Evolutionary conservation across 2,113 vertebrate genomes (phyloP), one percentile per base, ranked within the genome.

Genomic region (Gavia stellata): DNA sequence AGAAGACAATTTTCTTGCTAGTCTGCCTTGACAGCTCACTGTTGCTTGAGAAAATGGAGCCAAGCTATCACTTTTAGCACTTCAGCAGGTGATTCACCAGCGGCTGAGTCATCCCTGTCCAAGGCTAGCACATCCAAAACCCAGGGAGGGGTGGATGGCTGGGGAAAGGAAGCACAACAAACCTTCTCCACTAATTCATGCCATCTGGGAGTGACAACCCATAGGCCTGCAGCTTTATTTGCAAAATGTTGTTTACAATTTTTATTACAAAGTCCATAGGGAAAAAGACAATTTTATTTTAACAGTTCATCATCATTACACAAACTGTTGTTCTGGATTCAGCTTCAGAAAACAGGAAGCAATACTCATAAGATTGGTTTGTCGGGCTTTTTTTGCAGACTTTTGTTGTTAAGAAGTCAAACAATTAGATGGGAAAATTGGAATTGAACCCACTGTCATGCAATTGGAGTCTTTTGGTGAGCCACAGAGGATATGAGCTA

Each of bases 1-100:
- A 89, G 83, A 81, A 10, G n/a, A 62, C 45, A 31, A 17, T 56
- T 61, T 52, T 91, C 72, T 74, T 81, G 72, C 56, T 42, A 10
- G 17, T 67, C 67, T 78, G 75, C 50, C 63, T 58, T 36, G 77
- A 50, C 45, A 89, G 72, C 52, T 94, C 83, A 29, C 56, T 72
- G 38, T 40, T 63, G 61, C 59, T 88, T 10, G 34, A 91, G 61
- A 56, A 89, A 71, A 68, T 7, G 14, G 52, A 81, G 73, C 89
- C 87, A 91, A 75, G 36, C 47, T 21, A 36, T 55, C 56, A 34
- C 40, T 91, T 72, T 26, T 24, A 94, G 78, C 66, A 34, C 66
- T 95, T 75, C 65, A 94, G 93, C 96, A 97, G 95, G 96, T 97
- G 96, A 97, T 95, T 97, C 90, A 96, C 89, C 73, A 90, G 70